Conservation (phyloP, 2,888 invertebrate genomes). For the Dendrolimus pini region DNA sequence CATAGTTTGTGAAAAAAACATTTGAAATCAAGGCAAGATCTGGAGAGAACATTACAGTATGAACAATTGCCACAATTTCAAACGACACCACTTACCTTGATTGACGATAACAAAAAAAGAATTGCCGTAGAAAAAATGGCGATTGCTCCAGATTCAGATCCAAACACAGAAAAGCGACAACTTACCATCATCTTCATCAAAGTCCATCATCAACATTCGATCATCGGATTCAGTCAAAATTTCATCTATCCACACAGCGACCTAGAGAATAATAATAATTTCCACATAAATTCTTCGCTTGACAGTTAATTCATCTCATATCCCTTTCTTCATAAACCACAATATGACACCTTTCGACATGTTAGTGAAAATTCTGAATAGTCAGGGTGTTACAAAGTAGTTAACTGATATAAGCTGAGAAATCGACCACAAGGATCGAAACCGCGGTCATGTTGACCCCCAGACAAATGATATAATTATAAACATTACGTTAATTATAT, state of each 20-base stretch:
- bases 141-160: constrained; percentile 28
- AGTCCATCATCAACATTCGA: constrained; percentile 70
- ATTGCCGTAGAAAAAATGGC: constrained; percentile 27
- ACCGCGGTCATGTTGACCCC: no score
- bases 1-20: constrained; percentile 3
- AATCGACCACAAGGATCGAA: no score
- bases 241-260: constrained; percentile 67
- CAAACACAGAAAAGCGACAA: not conserved
- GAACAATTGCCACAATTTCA: constrained; percentile 54
- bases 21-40: constrained; percentile 2
- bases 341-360: no score
- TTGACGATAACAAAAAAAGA: constrained; percentile 3
- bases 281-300: no score
- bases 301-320: no score
- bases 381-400: no score
- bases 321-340: no score
- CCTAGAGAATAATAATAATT: constrained; percentile 22
- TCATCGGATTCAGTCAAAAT: constrained; percentile 61
- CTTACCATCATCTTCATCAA: constrained; percentile 66
- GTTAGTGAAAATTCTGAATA: no score
- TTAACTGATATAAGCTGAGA: no score
- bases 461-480: no score
- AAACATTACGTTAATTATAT: no score
- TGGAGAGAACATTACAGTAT: constrained; percentile 7
- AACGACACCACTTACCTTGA: constrained; percentile 32